Evolutionary conservation across 2,797 vertebrate genomes (phyloP), one percentile per base, ranked within the genome.

Genomic region (Melanotaenia trifasciata): DNA sequence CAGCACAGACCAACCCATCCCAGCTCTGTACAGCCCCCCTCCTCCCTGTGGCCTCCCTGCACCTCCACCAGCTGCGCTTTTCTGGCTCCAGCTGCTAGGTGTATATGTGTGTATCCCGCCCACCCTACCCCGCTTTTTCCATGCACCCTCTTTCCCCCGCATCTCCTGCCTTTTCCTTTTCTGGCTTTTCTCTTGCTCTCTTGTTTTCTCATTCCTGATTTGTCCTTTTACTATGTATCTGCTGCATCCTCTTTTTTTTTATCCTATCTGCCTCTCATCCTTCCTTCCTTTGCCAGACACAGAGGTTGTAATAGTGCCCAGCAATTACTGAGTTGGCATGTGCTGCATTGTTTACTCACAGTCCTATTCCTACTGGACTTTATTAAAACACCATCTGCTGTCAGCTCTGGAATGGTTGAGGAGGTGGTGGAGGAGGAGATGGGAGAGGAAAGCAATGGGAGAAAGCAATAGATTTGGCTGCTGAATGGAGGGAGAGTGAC

Each of bases 381-480:
- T 98, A 99, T 99, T 99, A 99, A 99, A 99, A 99, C 97, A 98
- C 98, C 98, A 99, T 99, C 98, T 99, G 98, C 96, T 96, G 95
- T 97, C 95, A 94, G 96, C 86, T 91, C 94, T 96, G 95, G 96
- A 96, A 97, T 97, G 89, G 90, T 79, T 72, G 90, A 76, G 77
- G 85, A 90, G 92, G 83, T 89, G 84, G 89, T 72, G 89, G 88
- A 89, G 84, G 87, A 90, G 88, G 87, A 86, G 87, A 88, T 81
- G 85, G 87, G 81, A 79, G 79, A 84, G 80, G 84, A 87, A 81
- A 73, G 87, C 81, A 58, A 83, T 70, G 72, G 80, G 87, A 89
- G 86, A 79, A 87, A 89, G 85, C 62, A 0, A 81, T 85, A 70
- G 77, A 89, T 88, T 92, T 92, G 91, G 91, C 90, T 84, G 63